Evolutionary conservation across 2,113 vertebrate species (phyloP), one percentile per base, ranked within the genome.

Genomic region (Ammospiza caudacuta): DNA sequence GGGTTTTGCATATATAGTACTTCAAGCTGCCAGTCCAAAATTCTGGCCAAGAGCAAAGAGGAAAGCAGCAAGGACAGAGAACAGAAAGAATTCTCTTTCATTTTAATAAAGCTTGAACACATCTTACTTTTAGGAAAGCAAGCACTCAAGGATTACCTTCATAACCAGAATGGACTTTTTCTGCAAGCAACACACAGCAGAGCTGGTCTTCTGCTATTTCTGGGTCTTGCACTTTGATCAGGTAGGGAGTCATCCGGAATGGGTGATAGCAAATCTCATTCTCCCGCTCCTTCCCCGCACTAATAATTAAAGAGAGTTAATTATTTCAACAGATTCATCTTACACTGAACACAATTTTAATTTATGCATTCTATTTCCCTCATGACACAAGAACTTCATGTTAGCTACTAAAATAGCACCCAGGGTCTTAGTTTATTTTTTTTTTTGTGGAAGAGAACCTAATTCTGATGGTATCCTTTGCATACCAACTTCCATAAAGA

Each of bases 101-200:
- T 8, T 58, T 67, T 27, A 58, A 27, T 29, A 58, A 58, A 63
- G 18, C 11, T 23, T 31, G 4, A 89, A 21, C 37, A 86, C 18
- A 11, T 86, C 25, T 59, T 67, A 28, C 21, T 89, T 67, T 69
- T 27, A 86, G 49, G 37, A 75, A 89, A 39, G 4, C 41, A 58
- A 76, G 59, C 21, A 57, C n/a, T 62, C 51, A 54, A 69, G 27
- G 8, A 33, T 97, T 97, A 99, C 99, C 99, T 98, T 99, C 99
- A 57, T 99, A 99, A 75, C 99, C 99, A 6, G 99, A 99, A 97
- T 99, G 99, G 75, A 99, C 99, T 83, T 98, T 98, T 97, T 99
- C 99, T 14, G 99, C 99, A 97, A 99, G 98, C 89, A 99, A 96
- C 83, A 99, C 98, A 94, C 99, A 99, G 97, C 99, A 99, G 87